Conservation (phyloP, 2,888 invertebrate species). For the Ophioninae sp. region DNA sequence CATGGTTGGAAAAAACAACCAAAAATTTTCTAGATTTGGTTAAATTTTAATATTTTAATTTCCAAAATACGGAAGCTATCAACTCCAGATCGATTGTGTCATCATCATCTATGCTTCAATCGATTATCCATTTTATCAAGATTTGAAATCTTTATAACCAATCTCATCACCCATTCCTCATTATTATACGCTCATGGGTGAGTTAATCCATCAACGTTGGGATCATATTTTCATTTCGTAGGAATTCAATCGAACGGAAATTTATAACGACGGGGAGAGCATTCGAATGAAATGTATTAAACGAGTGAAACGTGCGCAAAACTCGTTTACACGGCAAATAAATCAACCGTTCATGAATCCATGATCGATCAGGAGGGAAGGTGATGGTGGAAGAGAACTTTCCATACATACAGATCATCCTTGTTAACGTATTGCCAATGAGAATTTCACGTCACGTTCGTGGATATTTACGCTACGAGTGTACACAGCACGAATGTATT, state of each 20-base stretch:
- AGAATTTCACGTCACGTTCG: constrained; percentile 42
- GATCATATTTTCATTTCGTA: constrained; percentile 24
- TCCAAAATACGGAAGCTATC: too few relatives aligned
- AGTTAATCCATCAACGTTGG: not conserved
- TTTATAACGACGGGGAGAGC: constrained; percentile 7
- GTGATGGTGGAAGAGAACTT: not conserved
- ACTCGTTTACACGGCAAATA: constrained; percentile 8
- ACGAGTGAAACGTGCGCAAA: constrained; percentile 17
- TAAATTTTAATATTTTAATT: too few relatives aligned
- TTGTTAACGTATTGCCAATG: constrained; percentile 38
- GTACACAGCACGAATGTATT: not conserved
- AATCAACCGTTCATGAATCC: constrained; percentile 35
- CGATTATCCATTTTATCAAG: not conserved
- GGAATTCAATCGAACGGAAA: constrained; percentile 16
- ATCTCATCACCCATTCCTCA: not conserved
- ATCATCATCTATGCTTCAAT: not conserved
- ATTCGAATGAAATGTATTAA: constrained; percentile 25
- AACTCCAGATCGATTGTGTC: too few relatives aligned
- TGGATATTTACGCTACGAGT: constrained; percentile 10
- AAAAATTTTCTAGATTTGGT: too few relatives aligned
- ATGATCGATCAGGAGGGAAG: not conserved
- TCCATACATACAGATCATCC: constrained; percentile 28
- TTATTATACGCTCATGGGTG: not conserved
- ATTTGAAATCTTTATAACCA: not conserved
- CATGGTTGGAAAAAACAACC: too few relatives aligned